Conservation (phyloP, 2,888 invertebrate species). For the Yponomeuta sedellus region DNA sequence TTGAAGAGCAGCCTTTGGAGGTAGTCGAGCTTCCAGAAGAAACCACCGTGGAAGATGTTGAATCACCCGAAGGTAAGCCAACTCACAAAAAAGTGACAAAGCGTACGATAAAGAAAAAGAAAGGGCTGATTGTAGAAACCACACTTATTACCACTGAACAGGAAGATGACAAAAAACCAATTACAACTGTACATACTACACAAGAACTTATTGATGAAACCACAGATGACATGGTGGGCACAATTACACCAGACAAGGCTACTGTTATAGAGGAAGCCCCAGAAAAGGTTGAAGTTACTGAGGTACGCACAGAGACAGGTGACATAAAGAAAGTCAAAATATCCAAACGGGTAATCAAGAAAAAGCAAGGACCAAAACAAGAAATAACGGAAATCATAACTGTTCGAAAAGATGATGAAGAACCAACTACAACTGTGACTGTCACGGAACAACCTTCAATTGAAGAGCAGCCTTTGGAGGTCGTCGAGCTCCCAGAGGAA, state of each 20-base stretch:
- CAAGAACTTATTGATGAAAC: slow-evolving; percentile 22
- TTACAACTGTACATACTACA: slow-evolving; percentile 28
- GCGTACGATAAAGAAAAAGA: background rate
- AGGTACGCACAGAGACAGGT: slow-evolving; percentile 41
- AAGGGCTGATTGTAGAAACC: slow-evolving; percentile 27
- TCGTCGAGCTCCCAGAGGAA: slow-evolving; percentile 12
- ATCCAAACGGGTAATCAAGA: slow-evolving; percentile 55
- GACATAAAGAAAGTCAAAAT: slow-evolving; percentile 37
- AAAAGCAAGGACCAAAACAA: slow-evolving; percentile 47
- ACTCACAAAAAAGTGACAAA: slow-evolving; percentile 20
- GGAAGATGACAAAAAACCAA: slow-evolving; percentile 38
- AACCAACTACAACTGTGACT: slow-evolving; percentile 18
- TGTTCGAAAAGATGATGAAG: slow-evolving; percentile 38
- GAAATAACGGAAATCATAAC: slow-evolving; percentile 61
- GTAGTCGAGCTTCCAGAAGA: slow-evolving; percentile 22
- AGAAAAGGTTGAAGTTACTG: slow-evolving; percentile 44
- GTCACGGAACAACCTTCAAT: slow-evolving; percentile 11
- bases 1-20: too few species aligned
- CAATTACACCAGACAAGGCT: slow-evolving; percentile 10
- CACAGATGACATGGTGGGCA: slow-evolving; percentile 5
- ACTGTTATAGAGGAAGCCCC: slow-evolving; percentile 32
- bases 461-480: slow-evolving; percentile 23
- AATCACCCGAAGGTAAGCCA: slow-evolving; percentile 23
- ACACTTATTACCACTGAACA: slow-evolving; percentile 39
- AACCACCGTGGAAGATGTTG: slow-evolving; percentile 16